Evolutionary conservation across 2,888 invertebrate species (phyloP).

Genomic region (Heliconius ismenius): DNA sequence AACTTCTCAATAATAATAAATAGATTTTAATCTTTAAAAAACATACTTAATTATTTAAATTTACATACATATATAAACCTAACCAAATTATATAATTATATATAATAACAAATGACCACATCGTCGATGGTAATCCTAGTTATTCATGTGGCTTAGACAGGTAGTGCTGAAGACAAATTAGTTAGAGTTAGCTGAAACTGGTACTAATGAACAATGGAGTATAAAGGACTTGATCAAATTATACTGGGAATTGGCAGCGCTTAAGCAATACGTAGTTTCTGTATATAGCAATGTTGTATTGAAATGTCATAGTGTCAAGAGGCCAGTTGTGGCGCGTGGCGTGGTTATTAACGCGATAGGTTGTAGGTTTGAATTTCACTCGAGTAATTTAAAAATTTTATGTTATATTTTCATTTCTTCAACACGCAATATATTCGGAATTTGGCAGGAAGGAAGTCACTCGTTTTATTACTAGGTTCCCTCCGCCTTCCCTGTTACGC

Average conservation of each 20-base stretch:
- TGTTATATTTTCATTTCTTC: too few relatives aligned
- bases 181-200: constrained; percentile 29
- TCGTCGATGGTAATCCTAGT: constrained; percentile 31
- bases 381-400: too few relatives aligned
- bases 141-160: constrained; percentile 37
- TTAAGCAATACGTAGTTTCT: background rate
- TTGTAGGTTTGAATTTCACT: too few relatives aligned
- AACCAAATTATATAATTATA: constrained; percentile 1
- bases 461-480: too few relatives aligned
- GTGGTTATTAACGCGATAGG: too few relatives aligned
- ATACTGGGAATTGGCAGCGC: constrained; percentile 7
- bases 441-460: too few relatives aligned
- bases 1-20: background rate
- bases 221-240: constrained; percentile 20
- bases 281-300: background rate
- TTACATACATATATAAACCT: background rate
- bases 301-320: background rate
- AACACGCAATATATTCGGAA: too few relatives aligned
- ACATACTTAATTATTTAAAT: background rate
- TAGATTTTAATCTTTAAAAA: too few relatives aligned
- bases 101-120: constrained; percentile 31
- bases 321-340: too few relatives aligned
- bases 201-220: constrained; percentile 34
- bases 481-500: too few relatives aligned
- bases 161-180: constrained; percentile 33